Base-by-base conservation (phyloP, 2,888 invertebrate species). In the Dusona sp. region DNA sequence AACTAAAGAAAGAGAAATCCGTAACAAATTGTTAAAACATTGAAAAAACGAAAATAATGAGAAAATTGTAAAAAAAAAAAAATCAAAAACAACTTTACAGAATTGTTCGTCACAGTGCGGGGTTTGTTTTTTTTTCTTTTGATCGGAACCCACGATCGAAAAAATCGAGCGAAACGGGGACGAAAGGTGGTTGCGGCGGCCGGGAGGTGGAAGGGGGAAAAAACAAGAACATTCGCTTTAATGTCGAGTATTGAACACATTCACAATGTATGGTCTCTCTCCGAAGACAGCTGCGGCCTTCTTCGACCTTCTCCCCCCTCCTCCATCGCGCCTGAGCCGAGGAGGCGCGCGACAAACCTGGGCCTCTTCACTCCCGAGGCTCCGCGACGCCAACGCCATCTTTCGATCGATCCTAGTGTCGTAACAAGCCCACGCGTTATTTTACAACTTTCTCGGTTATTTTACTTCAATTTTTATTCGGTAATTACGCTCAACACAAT, bases 291-390 rank as follows among this genome's bases (percentile, higher is more conserved):
- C 92, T 91, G 92, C 92, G 93, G 92, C 93, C 93, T 93, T 93
- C 93, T 92, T 91, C 93, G 93, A 93, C 93, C 93, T 93, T 93
- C 93, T 90, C 92, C 92, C 92, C 92, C 92, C 89, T 92, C 87
- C 74, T 61, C 33, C 64, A 51, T 77, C 51, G 25, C 22, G 77
- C 25, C 65, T 70, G 74, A 72, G 75, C 70, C 77, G 51, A 79
- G 74, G 72, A 38, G 51, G 48, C 51, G 78, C 72, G 72, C 64
- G 61, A 13, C 29, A 25, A 6, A 36, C 33, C 51, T 51, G 72
- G 65, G 85, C 80, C 67, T n/a, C n/a, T 67, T 48, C 29, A 36
- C 29, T 83, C 33, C 48, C 29, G 48, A 61, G 61, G 74, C 54
- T 38, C 78, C 65, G 64, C 72, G 73, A 82, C 81, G 68, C 81